Base-by-base conservation (phyloP, 2,888 invertebrate species). In the Zeuzera pyrina region DNA sequence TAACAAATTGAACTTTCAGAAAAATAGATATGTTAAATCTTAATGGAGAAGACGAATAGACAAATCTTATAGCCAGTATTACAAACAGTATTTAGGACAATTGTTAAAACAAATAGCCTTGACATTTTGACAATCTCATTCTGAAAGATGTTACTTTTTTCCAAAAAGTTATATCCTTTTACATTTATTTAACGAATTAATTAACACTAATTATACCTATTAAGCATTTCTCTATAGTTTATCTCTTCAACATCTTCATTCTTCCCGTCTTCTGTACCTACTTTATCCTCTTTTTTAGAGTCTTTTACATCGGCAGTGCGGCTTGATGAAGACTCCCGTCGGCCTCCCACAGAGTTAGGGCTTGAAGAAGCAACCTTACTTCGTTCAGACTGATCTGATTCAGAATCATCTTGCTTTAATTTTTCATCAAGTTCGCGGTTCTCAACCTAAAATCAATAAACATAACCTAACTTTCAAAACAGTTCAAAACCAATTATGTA, bases 171-270 rank as follows among this genome's bases (percentile, higher is more conserved):
- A n/a, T n/a, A n/a, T n/a, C n/a, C n/a, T n/a, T n/a, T n/a, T n/a
- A n/a, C n/a, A n/a, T n/a, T n/a, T n/a, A n/a, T n/a, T n/a, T n/a
- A n/a, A n/a, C n/a, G n/a, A n/a, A n/a, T n/a, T n/a, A n/a, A n/a
- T n/a, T n/a, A n/a, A n/a, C n/a, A n/a, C n/a, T n/a, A n/a, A n/a
- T n/a, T 13, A 23, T 47, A 77, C 79, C 79, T 78, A 44, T 78
- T 77, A 8, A 78, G 58, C 76, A 81, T 76, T 48, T 76, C 78
- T 39, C 71, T 77, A 36, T 78, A 81, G 35, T 76, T 73, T 22
- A 84, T 66, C 58, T 91, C 90, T 64, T 90, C 90, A 23, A 88
- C 84, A 62, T 90, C 90, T 33, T 89, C 89, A 41, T 83, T 87
- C 50, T 86, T 87, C 7, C 71, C 69, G 32, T 88, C 87, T 36